phyloP scores from a whole-genome alignment of 1,140 invertebrate genomes.

The Zaprionus gabonicus region DNA sequence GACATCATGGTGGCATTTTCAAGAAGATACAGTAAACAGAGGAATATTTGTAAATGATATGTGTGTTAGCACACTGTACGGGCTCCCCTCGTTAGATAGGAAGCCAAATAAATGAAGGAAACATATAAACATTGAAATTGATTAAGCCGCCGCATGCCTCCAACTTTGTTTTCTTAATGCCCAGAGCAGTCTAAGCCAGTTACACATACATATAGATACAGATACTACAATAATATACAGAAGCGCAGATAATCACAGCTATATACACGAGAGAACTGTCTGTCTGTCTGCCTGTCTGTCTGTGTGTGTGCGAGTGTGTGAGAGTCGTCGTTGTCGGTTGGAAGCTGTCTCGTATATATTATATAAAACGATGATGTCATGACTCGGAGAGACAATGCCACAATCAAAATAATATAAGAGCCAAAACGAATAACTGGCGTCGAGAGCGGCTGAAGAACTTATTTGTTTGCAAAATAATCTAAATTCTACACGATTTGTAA shows the following conservation, averaged over 20 bases:
- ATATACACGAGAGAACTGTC: background rate
- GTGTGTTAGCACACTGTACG: background rate
- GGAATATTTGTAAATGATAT: background rate
- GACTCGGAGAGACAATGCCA: conserved; percentile 17
- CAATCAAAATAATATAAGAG: conserved; percentile 15
- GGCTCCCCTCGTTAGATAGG: background rate
- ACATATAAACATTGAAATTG: conserved; percentile 36
- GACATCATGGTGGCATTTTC: conserved; percentile 30
- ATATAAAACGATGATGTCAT: conserved; percentile 52
- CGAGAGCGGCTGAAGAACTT: background rate
- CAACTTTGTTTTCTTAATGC: conserved; percentile 18
- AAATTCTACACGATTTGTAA: background rate
- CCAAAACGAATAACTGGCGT: conserved; percentile 17
- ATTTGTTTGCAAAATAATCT: background rate
- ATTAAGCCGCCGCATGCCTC: conserved; percentile 23
- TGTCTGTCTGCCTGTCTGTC: background rate
- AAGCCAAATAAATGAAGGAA: conserved; percentile 1
- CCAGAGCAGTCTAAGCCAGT: conserved; percentile 19
- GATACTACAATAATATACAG: conserved; percentile 2
- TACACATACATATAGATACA: conserved; percentile 19
- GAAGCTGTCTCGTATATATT: conserved; percentile 32
- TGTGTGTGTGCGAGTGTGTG: background rate
- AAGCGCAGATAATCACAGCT: conserved; percentile 1
- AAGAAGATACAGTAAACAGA: background rate
- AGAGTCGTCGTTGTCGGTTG: conserved; percentile 9